Percentiles rank a stretch among this genome's conserved stretches.
These are phyloP conservation scores for Trichacis sp. DNA, from an alignment of 2,888 invertebrate genomes.

Conservation along the genomic window DNA sequence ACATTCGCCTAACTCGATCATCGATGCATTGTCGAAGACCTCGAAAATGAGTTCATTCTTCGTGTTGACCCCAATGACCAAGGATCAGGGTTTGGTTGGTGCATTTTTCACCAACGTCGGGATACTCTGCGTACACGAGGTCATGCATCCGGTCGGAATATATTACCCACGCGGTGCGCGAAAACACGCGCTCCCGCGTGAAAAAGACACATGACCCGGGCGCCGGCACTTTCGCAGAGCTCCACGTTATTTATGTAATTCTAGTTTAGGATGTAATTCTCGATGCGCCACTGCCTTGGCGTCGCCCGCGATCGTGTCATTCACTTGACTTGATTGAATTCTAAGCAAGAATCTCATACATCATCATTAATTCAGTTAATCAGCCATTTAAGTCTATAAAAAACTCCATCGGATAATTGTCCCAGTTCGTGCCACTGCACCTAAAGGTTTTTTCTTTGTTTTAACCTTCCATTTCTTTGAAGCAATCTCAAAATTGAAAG, in stretches of 20 bases:
- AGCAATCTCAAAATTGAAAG: too few relatives aligned
- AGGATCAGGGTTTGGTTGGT: slow-evolving; percentile 38
- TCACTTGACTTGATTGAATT: background rate
- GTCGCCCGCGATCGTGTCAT: background rate
- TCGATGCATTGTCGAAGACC: slow-evolving; percentile 22
- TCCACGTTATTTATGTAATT: slow-evolving; percentile 32
- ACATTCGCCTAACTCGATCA: too few relatives aligned
- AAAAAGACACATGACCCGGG: slow-evolving; percentile 29
- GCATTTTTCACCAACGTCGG: slow-evolving; percentile 28
- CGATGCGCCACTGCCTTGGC: slow-evolving; percentile 11
- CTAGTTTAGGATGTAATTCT: slow-evolving; percentile 15
- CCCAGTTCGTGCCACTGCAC: too few relatives aligned
- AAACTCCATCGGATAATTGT: too few relatives aligned
- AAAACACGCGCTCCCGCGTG: slow-evolving; percentile 28
- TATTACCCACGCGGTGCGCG: slow-evolving; percentile 22
- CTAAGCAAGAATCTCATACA: too few relatives aligned
- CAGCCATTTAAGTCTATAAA: too few relatives aligned
- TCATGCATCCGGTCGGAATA: slow-evolving; percentile 31
- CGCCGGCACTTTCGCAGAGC: slow-evolving; percentile 19
- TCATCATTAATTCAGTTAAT: too few relatives aligned
- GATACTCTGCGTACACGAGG: slow-evolving; percentile 17
- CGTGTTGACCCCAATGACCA: background rate
- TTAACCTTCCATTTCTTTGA: too few relatives aligned
- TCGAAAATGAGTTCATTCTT: slow-evolving; percentile 36
- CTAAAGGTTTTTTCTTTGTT: too few relatives aligned